These are phyloP conservation scores for Kobus ellipsiprymnus DNA, from an alignment of 2,113 vertebrate genomes.

Conservation along the genomic window DNA sequence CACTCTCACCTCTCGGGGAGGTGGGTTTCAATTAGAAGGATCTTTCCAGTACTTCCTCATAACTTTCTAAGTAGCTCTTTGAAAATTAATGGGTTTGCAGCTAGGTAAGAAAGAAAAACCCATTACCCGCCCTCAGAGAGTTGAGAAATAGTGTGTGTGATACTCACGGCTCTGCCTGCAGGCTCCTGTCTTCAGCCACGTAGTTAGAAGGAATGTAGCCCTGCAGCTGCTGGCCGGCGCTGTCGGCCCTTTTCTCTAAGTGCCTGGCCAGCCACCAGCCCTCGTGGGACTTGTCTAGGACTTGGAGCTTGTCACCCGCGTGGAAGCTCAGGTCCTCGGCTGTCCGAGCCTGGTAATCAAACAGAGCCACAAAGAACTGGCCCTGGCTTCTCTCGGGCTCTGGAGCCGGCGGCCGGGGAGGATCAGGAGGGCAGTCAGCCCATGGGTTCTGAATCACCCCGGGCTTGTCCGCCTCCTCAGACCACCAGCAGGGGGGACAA, in stretches of 20 bases:
- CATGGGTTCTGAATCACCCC: slow-evolving; percentile 31
- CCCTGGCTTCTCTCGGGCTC: neutral
- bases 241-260: slow-evolving; percentile 71
- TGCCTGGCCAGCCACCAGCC: slow-evolving; percentile 92
- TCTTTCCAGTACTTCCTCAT: slow-evolving; percentile 7
- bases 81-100: neutral
- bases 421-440: neutral
- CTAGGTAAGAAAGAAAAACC: neutral
- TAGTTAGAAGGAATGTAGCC: slow-evolving; percentile 96
- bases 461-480: slow-evolving; percentile 4
- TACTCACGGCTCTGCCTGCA: slow-evolving; percentile 93
- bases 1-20: neutral
- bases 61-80: slow-evolving; percentile 21
- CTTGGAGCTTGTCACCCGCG: slow-evolving; percentile 86
- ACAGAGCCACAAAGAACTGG: slow-evolving; percentile 86
- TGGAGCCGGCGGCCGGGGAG: neutral
- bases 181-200: slow-evolving; percentile 87
- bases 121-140: neutral
- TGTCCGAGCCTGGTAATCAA: slow-evolving; percentile 89
- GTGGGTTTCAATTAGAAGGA: neutral
- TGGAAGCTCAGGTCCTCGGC: slow-evolving; percentile 90
- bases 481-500: slow-evolving; percentile 66
- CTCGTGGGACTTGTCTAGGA: slow-evolving; percentile 76
- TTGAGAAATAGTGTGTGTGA: fast-evolving
- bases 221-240: slow-evolving; percentile 57